Evolutionary conservation across 2,888 invertebrate species (phyloP), one percentile per base, ranked within the genome.

Genomic region (Pyrocoelia pectoralis): DNA sequence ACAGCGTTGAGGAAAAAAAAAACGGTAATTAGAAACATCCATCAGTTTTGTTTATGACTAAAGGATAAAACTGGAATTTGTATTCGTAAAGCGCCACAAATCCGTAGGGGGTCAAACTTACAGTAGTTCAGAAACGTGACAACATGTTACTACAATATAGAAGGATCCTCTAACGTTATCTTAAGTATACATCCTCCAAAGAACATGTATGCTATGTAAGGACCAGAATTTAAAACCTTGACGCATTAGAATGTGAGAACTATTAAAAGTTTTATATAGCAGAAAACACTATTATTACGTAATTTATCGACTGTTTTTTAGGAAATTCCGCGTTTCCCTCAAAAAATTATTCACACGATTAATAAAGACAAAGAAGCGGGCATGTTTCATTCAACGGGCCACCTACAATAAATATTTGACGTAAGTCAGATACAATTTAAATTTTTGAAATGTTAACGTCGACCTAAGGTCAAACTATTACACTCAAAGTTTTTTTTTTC

Each of bases 121-220:
- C 77, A 76, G 78, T 76, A 78, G 78, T 77, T 74, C 74, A 72
- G 66, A 73, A 74, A 78, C 78, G 78, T 78, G 79, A 79, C 75
- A 76, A 79, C 77, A 77, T 74, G 77, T 76, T 72, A 78, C 74
- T 77, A 76, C 78, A 79, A 76, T 76, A 75, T 74, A 67, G 72
- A 75, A 76, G 53, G 56, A 59, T 64, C 59, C 54, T 58, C 57
- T 63, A 53, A 58, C 54, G 57, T 63, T 63, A 63, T 58, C 63
- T 63, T 49, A 40, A 49, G 54, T 63, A 54, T 49, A 63, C 56
- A 63, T 63, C 58, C 57, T 63, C 53, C 18, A 58, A 49, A 53
- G 24, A 14, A 33, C 14, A 24, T n/a, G 53, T 24, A 24, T 33
- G 53, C 14, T 14, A n/a, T n/a, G n/a, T 38, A 28, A 14, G 49